Evolutionary conservation across 2,113 vertebrate genomes (phyloP).

Genomic region (Motacilla tschutschensis): DNA sequence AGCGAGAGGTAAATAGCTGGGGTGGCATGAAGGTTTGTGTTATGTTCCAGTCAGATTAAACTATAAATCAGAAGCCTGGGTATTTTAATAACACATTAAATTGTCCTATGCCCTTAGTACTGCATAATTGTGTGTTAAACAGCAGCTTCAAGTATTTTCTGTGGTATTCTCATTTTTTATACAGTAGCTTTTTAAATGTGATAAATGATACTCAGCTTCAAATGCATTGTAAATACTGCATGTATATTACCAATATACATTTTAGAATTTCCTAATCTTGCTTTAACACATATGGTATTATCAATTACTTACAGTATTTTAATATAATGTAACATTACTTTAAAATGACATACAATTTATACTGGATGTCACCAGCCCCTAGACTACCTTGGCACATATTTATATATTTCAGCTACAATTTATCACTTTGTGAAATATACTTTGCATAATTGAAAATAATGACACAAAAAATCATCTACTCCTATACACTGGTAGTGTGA

Average conservation of each 20-base stretch:
- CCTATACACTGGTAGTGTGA: conserved; percentile 8
- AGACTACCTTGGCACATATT: not conserved
- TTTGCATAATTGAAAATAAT: conserved; percentile 67
- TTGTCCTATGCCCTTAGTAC: not conserved
- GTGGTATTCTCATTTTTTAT: not conserved
- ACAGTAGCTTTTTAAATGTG: not conserved
- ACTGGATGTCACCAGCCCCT: not conserved
- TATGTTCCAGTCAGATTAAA: conserved; percentile 12
- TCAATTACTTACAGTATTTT: conserved; percentile 24
- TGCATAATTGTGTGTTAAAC: conserved; percentile 4
- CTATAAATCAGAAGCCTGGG: not conserved
- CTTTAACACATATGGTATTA: not conserved
- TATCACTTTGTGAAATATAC: conserved; percentile 35
- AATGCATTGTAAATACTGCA: not conserved
- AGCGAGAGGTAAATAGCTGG: not conserved
- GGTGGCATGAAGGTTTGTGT: not conserved
- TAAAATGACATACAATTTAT: conserved; percentile 28
- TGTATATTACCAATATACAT: not conserved
- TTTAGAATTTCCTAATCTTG: conserved; percentile 23
- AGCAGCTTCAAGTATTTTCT: not conserved
- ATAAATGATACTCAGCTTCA: not conserved
- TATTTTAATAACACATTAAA: conserved; percentile 1
- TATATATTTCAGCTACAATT: conserved; percentile 16
- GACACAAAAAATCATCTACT: conserved; percentile 47
- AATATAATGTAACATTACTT: conserved; percentile 12